A percentile compares a stretch with the other conserved stretches of the same genome.
Evolutionary conservation across 2,888 invertebrate genomes (phyloP).

Genomic region (Hypercompe scribonia): DNA sequence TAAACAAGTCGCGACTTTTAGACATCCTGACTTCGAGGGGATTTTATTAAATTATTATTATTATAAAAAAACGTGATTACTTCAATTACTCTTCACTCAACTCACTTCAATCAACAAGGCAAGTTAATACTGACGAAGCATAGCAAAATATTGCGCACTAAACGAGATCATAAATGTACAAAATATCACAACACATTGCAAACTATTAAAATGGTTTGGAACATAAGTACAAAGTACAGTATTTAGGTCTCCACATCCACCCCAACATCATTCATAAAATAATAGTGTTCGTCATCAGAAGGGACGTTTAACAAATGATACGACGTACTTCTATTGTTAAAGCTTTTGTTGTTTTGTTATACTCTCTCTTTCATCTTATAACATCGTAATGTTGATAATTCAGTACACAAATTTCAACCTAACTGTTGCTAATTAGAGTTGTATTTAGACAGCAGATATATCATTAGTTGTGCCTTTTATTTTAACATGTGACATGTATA

Average conservation of each 20-base stretch:
- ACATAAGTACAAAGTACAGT: conserved; percentile 67
- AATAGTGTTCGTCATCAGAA: conserved; percentile 84
- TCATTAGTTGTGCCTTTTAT: conserved; percentile 57
- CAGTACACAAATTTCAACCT: conserved; percentile 41
- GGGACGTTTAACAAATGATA: conserved; percentile 87
- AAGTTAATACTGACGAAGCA: background rate
- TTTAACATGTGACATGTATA: conserved; percentile 73
- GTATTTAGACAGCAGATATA: conserved; percentile 26
- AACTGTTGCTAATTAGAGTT: conserved; percentile 26
- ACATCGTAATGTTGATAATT: conserved; percentile 52
- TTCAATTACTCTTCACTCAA: too few relatives aligned
- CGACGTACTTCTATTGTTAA: conserved; percentile 83
- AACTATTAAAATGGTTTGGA: conserved; percentile 33
- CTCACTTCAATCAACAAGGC: too few relatives aligned
- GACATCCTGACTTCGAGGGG: too few relatives aligned
- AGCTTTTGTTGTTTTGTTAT: conserved; percentile 81
- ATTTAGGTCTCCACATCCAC: conserved; percentile 61
- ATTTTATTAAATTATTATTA: too few relatives aligned
- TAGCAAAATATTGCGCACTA: conserved; percentile 3
- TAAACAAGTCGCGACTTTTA: too few relatives aligned
- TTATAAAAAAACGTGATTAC: too few relatives aligned
- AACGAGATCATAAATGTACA: conserved; percentile 13
- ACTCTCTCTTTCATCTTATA: conserved; percentile 55
- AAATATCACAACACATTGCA: conserved; percentile 13
- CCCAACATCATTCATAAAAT: conserved; percentile 83